These are phyloP conservation scores for Dipodomys ordii DNA, from an alignment of 2,113 vertebrate genomes.

Conservation along the genomic window DNA sequence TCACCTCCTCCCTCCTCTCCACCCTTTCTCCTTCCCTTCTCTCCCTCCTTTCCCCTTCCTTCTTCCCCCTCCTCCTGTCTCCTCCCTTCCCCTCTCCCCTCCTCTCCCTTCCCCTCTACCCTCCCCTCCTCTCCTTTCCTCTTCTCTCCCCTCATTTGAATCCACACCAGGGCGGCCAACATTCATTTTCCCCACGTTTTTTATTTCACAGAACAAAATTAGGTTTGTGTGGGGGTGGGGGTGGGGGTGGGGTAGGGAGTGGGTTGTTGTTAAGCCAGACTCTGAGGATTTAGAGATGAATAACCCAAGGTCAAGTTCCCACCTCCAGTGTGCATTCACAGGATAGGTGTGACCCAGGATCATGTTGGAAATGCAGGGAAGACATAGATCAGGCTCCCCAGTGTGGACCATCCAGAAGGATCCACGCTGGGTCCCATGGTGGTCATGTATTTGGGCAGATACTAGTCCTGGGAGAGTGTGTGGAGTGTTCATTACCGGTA, in stretches of 20 bases:
- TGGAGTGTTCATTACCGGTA: slow-evolving; percentile 20
- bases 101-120: too few relatives aligned
- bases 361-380: background rate
- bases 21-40: too few relatives aligned
- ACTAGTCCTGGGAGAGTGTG: background rate
- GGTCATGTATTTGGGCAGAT: background rate
- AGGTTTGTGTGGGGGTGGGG: background rate
- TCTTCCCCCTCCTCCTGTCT: background rate
- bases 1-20: too few relatives aligned
- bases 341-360: background rate
- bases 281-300: background rate
- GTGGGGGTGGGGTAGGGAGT: background rate
- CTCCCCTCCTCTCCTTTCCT: too few relatives aligned
- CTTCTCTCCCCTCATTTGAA: too few relatives aligned
- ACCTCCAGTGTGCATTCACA: background rate
- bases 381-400: background rate
- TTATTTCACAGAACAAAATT: background rate
- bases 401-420: too few relatives aligned
- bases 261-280: background rate
- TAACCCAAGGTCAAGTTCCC: background rate
- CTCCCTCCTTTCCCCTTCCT: too few relatives aligned
- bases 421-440: accelerated
- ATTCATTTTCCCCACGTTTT: too few relatives aligned
- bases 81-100: too few relatives aligned
- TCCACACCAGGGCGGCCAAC: background rate